These are phyloP conservation scores for Mus pahari DNA, from an alignment of 2,113 vertebrate genomes.

Conservation along the genomic window DNA sequence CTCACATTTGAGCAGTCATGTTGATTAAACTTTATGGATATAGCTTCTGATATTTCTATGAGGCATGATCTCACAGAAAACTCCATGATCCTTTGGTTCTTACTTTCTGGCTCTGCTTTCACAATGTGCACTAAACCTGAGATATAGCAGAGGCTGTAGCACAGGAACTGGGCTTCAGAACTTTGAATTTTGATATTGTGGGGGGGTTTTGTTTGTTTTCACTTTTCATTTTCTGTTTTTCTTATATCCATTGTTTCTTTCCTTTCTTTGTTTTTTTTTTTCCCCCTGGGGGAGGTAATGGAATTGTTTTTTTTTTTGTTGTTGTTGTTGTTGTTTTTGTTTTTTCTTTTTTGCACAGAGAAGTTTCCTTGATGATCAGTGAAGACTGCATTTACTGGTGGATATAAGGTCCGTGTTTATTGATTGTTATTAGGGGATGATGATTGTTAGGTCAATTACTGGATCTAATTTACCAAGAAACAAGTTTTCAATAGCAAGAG, in stretches of 20 bases:
- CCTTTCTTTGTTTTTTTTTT: no score
- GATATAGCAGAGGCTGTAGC: no score
- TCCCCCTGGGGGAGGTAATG: no score
- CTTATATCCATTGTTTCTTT: no score
- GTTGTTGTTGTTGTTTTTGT: background rate
- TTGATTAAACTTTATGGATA: background rate
- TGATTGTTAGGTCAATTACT: background rate
- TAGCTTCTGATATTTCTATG: background rate
- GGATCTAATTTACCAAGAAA: background rate
- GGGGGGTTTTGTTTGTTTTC: background rate
- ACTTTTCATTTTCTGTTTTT: background rate
- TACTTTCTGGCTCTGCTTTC: background rate
- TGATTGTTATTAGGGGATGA: background rate
- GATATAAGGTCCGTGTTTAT: no score
- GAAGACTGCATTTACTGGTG: background rate
- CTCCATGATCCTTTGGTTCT: background rate
- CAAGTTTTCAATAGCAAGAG: background rate
- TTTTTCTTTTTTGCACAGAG: background rate
- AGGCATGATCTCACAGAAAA: background rate
- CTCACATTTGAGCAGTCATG: no score
- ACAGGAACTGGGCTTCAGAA: background rate
- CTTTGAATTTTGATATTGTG: background rate
- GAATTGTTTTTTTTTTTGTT: fast-evolving
- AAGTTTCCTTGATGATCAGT: background rate
- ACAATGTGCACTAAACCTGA: background rate